These are phyloP conservation scores for Phalanger gymnotis DNA, from an alignment of 2,797 vertebrate species.

Conservation along the genomic window DNA sequence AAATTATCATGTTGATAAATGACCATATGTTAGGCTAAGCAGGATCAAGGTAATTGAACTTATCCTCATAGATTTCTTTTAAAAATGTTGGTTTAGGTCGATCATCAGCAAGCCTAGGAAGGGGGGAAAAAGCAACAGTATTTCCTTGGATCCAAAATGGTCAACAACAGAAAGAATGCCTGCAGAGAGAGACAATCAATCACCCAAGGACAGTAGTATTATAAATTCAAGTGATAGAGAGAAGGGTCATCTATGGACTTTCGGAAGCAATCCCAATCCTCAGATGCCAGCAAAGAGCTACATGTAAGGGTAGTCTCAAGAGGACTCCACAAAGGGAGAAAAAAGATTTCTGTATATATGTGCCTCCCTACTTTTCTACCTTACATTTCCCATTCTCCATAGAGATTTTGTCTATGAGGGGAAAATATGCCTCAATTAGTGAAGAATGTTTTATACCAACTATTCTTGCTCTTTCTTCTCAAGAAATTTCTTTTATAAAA, in stretches of 20 bases:
- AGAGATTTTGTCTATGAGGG: no score
- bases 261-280: background rate
- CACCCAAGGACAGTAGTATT: background rate
- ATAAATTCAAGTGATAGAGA: background rate
- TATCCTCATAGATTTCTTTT: background rate
- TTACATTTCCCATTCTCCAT: no score
- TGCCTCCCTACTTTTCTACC: no score
- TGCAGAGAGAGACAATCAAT: background rate
- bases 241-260: background rate
- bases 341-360: no score
- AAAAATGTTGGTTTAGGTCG: background rate
- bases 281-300: background rate
- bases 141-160: background rate
- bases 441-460: no score
- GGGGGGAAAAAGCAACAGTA: background rate
- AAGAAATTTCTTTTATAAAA: background rate
- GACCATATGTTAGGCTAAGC: background rate
- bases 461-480: background rate
- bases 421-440: no score
- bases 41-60: background rate
- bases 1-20: background rate
- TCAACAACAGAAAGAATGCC: background rate
- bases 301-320: background rate
- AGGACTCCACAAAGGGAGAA: no score
- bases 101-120: background rate